These are phyloP conservation scores for Drosophila seclusa DNA, from an alignment of 2,888 invertebrate genomes.

Conservation along the genomic window DNA sequence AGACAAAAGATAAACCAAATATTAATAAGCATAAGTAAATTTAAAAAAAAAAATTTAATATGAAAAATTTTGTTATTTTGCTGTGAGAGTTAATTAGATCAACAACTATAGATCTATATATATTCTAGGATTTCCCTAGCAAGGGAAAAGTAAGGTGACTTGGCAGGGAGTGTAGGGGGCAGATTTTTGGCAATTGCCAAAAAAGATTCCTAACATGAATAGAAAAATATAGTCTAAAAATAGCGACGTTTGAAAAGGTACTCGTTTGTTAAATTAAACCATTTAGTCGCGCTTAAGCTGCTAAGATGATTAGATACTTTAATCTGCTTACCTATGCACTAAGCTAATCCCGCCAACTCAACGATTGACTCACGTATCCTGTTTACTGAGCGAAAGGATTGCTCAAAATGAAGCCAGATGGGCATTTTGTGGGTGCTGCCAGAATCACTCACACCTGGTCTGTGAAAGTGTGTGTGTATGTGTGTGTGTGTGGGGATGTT, in stretches of 20 bases:
- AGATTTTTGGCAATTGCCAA: no score
- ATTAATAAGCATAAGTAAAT: no score
- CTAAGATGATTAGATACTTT: background rate
- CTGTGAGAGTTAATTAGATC: background rate
- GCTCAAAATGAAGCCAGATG: slow-evolving; percentile 60
- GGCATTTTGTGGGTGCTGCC: slow-evolving; percentile 27
- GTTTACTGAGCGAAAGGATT: slow-evolving; percentile 67
- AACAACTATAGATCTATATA: background rate
- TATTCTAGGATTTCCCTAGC: background rate
- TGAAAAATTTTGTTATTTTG: background rate
- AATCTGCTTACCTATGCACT: background rate
- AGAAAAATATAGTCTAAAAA: no score
- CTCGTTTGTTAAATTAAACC: background rate
- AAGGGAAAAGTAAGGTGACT: background rate
- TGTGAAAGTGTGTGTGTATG: background rate
- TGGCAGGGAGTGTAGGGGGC: background rate
- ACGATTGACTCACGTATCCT: slow-evolving; percentile 26
- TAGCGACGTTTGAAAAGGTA: background rate
- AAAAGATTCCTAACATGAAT: background rate
- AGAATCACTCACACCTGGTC: slow-evolving; percentile 27
- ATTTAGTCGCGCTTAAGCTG: background rate
- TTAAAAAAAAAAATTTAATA: no score
- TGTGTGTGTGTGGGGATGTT: slow-evolving; percentile 46
- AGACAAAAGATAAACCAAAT: background rate
- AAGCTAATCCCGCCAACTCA: background rate